Conservation (phyloP, 64 coral and sea anemone genomes). For the Acropora tenuis region DNA sequence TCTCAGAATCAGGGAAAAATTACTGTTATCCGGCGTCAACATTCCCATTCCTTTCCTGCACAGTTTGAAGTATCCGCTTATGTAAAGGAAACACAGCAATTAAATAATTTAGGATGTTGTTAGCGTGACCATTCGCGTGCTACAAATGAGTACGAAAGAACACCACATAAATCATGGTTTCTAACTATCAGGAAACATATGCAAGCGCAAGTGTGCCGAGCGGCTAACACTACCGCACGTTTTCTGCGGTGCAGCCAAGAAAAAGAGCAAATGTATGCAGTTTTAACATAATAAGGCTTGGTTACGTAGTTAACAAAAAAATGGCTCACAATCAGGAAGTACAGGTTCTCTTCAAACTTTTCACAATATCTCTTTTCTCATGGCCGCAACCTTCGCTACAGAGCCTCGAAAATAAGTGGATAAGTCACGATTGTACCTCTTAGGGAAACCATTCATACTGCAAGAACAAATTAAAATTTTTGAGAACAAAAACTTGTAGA, state of each 20-base stretch:
- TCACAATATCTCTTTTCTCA: neutral
- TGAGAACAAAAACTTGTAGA: neutral
- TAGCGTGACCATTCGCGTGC: too few species aligned
- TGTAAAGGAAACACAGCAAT: too few species aligned
- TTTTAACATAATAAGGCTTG: neutral
- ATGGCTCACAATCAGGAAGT: neutral
- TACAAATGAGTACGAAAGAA: too few species aligned
- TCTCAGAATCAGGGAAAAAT: too few species aligned
- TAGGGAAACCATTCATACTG: neutral
- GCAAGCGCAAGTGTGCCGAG: too few species aligned
- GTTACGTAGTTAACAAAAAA: neutral
- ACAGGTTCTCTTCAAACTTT: neutral
- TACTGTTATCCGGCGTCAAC: too few species aligned
- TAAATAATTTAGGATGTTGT: too few species aligned
- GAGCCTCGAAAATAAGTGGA: neutral
- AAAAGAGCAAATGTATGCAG: neutral
- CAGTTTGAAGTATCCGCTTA: too few species aligned
- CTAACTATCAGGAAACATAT: too few species aligned
- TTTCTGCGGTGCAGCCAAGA: neutral
- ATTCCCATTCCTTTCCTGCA: too few species aligned
- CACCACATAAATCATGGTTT: too few species aligned
- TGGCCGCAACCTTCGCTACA: neutral
- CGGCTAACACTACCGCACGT: neutral
- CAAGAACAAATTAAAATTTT: neutral
- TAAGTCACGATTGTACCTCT: neutral